Conservation (phyloP, 2,888 invertebrate species). For the Eristalis pertinax region DNA sequence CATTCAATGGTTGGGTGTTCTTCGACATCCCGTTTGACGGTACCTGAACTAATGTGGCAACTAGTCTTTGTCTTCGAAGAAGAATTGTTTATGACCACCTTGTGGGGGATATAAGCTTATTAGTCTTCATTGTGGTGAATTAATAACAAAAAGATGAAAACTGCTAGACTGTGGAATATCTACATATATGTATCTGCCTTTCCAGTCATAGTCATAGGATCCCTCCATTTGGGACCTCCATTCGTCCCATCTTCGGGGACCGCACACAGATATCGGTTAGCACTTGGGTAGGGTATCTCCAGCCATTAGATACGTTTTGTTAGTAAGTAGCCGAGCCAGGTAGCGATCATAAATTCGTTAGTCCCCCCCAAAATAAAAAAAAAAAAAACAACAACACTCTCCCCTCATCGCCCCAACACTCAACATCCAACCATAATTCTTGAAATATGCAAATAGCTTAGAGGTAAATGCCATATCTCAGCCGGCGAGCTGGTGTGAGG, state of each 20-base stretch:
- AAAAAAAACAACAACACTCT: no score
- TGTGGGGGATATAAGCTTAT: conserved; percentile 70
- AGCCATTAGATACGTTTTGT: conserved; percentile 57
- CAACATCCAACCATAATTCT: conserved; percentile 16
- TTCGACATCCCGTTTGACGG: conserved; percentile 14
- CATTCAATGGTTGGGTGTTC: conserved; percentile 8
- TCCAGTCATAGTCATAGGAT: conserved; percentile 21
- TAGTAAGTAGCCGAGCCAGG: conserved; percentile 48
- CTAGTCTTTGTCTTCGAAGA: conserved; percentile 40
- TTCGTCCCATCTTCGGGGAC: conserved; percentile 15
- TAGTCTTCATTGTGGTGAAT: conserved; percentile 67
- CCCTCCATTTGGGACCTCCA: not conserved
- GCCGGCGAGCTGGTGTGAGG: conserved; percentile 38
- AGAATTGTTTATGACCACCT: conserved; percentile 65
- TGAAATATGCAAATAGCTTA: conserved; percentile 36
- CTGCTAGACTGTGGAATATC: conserved; percentile 7
- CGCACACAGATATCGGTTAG: conserved; percentile 63
- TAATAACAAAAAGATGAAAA: conserved; percentile 44
- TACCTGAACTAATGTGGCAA: conserved; percentile 61
- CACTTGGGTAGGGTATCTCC: conserved; percentile 38
- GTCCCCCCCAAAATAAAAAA: no score
- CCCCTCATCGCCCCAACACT: not conserved
- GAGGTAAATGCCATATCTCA: conserved; percentile 21
- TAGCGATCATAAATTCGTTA: conserved; percentile 47
- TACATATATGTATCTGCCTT: conserved; percentile 9